Percentiles rank a stretch among this genome's conserved stretches.
Evolutionary conservation across 1,140 invertebrate genomes (phyloP).

Genomic region (Oryzaephilus surinamensis): DNA sequence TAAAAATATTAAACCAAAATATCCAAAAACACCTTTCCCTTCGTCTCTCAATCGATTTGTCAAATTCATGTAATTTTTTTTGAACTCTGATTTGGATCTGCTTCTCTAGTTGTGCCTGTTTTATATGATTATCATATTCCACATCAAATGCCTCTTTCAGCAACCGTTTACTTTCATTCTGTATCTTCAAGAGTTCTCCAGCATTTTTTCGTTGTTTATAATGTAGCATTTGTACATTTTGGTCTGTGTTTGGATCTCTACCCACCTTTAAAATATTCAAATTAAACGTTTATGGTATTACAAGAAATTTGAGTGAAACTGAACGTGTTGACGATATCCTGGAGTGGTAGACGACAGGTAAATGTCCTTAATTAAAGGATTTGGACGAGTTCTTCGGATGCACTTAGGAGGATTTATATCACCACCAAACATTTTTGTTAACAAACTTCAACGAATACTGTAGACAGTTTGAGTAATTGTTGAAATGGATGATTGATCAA

Average conservation of each 20-base stretch:
- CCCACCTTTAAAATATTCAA: no score
- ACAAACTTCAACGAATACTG: no score
- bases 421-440: no score
- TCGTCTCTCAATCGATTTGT: constrained; percentile 23
- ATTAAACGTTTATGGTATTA: no score
- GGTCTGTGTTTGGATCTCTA: constrained; percentile 21
- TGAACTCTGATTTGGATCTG: constrained; percentile 18
- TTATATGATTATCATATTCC: constrained; percentile 19
- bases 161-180: constrained; percentile 4
- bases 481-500: no score
- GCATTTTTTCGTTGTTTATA: constrained; percentile 17
- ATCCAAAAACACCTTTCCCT: constrained; percentile 21
- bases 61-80: constrained; percentile 24
- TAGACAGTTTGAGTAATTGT: no score
- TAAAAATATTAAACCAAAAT: not conserved
- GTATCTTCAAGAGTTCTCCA: constrained; percentile 3
- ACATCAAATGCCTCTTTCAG: constrained; percentile 7
- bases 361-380: no score
- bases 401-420: no score
- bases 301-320: no score
- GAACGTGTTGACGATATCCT: no score
- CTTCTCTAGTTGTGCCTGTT: constrained; percentile 15
- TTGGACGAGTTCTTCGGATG: no score
- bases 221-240: constrained; percentile 16
- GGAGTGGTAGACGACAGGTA: no score